A percentile compares a stretch with the other conserved stretches of the same genome.
phyloP scores from a whole-genome alignment of 2,888 invertebrate genomes.

The Coremacera marginata region DNA sequence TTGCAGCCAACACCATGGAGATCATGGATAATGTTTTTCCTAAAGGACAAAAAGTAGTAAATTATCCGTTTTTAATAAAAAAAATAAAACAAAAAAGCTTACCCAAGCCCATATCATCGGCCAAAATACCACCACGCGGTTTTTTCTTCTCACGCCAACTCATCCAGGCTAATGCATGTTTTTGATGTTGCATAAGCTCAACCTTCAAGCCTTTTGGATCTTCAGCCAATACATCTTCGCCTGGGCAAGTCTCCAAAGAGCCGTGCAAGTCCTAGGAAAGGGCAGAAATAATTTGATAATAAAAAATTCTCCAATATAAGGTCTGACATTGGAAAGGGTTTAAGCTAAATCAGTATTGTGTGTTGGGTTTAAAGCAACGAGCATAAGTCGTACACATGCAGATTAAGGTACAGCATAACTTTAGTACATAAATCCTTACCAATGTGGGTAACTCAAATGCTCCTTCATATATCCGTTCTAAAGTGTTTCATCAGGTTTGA shows the following conservation, averaged over 20 bases:
- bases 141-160: conserved; percentile 89
- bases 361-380: conserved; percentile 15
- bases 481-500: conserved; percentile 54
- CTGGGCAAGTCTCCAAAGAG: conserved; percentile 78
- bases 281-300: neutral
- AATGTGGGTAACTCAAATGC: conserved; percentile 36
- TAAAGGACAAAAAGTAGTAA: conserved; percentile 38
- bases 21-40: conserved; percentile 87
- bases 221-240: conserved; percentile 72
- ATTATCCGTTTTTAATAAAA: neutral
- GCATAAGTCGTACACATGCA: neutral
- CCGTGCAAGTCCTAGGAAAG: conserved; percentile 74
- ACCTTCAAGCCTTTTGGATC: conserved; percentile 77
- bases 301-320: neutral
- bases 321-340: neutral
- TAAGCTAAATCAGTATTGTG: neutral
- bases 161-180: conserved; percentile 89
- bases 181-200: conserved; percentile 84
- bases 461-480: conserved; percentile 65
- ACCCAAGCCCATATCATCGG: conserved; percentile 72
- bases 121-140: conserved; percentile 88
- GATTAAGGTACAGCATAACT: conserved; percentile 14
- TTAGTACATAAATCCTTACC: neutral
- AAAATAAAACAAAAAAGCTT: neutral
- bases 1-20: conserved; percentile 75